These are phyloP conservation scores for Cyaniris semiargus DNA, from an alignment of 2,888 invertebrate species.

Conservation along the genomic window DNA sequence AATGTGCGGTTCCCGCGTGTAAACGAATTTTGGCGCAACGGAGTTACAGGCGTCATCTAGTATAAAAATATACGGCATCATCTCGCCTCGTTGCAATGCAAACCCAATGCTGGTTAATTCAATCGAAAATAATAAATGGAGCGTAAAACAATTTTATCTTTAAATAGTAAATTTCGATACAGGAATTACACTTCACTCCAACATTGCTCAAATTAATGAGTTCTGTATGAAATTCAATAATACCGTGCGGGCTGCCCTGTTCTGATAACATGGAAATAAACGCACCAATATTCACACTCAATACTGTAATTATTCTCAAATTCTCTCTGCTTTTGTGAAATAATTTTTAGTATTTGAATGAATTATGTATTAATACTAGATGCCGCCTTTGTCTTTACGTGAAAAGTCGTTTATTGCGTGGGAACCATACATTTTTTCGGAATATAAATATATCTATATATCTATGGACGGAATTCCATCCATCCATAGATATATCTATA, in stretches of 20 bases:
- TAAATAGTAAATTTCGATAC: not conserved
- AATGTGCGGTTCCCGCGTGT: no score
- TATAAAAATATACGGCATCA: no score
- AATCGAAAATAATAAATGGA: not conserved
- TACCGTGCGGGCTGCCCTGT: not conserved
- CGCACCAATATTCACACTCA: not conserved
- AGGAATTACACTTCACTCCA: not conserved
- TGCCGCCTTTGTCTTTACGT: no score
- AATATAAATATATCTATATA: no score
- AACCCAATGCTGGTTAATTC: not conserved
- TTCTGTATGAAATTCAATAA: conserved; percentile 2
- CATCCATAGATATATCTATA: no score
- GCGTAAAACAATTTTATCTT: not conserved
- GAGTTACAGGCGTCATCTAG: no score
- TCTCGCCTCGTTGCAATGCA: no score
- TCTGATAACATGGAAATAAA: conserved; percentile 7
- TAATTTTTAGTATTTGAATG: not conserved
- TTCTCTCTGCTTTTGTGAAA: not conserved
- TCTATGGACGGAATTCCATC: no score
- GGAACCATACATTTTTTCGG: no score
- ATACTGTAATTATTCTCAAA: conserved; percentile 1
- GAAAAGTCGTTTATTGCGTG: no score
- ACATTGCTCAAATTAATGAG: conserved; percentile 10
- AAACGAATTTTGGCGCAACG: no score
- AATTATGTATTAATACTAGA: no score